Conservation (phyloP, 2,797 vertebrate species). For the Huso huso region DNA sequence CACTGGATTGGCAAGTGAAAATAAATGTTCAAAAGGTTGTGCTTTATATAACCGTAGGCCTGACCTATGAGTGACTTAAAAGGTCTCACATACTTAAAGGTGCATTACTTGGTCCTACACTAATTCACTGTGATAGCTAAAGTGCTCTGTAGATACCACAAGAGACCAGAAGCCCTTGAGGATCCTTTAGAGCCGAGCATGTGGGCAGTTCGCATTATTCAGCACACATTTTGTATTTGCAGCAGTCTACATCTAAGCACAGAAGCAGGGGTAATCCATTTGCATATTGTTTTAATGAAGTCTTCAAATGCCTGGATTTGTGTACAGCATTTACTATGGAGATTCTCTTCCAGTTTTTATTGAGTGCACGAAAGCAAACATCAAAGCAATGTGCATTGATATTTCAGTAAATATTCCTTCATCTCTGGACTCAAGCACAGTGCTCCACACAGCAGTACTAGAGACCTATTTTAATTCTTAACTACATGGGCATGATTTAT, state of each 20-base stretch:
- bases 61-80: constrained; percentile 73
- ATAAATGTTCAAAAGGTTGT: constrained; percentile 54
- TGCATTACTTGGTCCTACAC: constrained; percentile 78
- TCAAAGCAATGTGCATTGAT: constrained; percentile 3
- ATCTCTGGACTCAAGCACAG: constrained; percentile 38
- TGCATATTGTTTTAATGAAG: constrained; percentile 53
- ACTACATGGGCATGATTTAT: constrained; percentile 87
- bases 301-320: constrained; percentile 38
- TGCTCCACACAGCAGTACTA: constrained; percentile 54
- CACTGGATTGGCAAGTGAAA: constrained; percentile 50
- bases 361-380: constrained; percentile 28
- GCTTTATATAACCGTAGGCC: constrained; percentile 61
- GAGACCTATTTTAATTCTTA: constrained; percentile 85
- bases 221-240: constrained; percentile 69
- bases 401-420: constrained; percentile 27
- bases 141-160: constrained; percentile 73
- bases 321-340: constrained; percentile 31
- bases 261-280: constrained; percentile 47
- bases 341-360: constrained; percentile 27
- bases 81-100: constrained; percentile 76
- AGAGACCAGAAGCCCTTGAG: constrained; percentile 61
- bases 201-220: constrained; percentile 72
- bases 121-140: constrained; percentile 89
- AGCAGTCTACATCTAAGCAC: constrained; percentile 41
- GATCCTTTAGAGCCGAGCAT: constrained; percentile 47